Evolutionary conservation across 2,888 invertebrate species (phyloP).

Genomic region (Sepioteuthis lessoniana): DNA sequence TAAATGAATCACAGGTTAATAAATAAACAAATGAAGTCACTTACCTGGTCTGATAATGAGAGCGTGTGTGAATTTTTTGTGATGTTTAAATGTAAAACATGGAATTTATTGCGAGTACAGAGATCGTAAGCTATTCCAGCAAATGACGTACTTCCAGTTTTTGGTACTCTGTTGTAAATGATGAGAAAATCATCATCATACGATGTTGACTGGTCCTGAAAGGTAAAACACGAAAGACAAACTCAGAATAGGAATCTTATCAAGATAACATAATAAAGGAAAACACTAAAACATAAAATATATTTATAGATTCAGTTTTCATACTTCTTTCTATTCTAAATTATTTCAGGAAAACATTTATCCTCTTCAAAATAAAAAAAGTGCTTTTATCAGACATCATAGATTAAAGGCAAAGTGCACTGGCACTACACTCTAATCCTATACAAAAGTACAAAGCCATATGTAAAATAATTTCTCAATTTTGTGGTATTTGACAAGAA

Average conservation of each 20-base stretch:
- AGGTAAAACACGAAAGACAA: slow-evolving; percentile 44
- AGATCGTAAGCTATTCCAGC: slow-evolving; percentile 92
- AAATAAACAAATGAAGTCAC: slow-evolving; percentile 60
- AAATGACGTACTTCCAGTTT: slow-evolving; percentile 97
- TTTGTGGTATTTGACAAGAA: too few relatives aligned
- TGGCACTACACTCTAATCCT: too few relatives aligned
- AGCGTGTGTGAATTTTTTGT: slow-evolving; percentile 96
- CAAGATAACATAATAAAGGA: too few relatives aligned
- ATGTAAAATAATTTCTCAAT: too few relatives aligned
- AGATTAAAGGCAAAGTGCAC: too few relatives aligned
- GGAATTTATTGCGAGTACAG: slow-evolving; percentile 84
- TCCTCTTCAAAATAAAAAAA: too few relatives aligned
- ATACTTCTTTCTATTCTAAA: too few relatives aligned
- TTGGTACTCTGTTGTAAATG: slow-evolving; percentile 96
- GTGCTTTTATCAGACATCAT: too few relatives aligned
- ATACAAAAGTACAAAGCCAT: too few relatives aligned
- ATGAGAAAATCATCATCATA: slow-evolving; percentile 78
- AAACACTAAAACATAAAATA: too few relatives aligned
- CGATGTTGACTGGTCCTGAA: slow-evolving; percentile 54
- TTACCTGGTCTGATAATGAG: slow-evolving; percentile 90
- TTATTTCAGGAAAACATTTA: too few relatives aligned
- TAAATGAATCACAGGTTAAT: not conserved
- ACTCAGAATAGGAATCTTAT: not conserved
- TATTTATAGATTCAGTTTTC: too few relatives aligned
- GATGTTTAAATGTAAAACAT: slow-evolving; percentile 94